Evolutionary conservation across 2,888 invertebrate species (phyloP), one percentile per base, ranked within the genome.

Genomic region (Vanessa cardui): DNA sequence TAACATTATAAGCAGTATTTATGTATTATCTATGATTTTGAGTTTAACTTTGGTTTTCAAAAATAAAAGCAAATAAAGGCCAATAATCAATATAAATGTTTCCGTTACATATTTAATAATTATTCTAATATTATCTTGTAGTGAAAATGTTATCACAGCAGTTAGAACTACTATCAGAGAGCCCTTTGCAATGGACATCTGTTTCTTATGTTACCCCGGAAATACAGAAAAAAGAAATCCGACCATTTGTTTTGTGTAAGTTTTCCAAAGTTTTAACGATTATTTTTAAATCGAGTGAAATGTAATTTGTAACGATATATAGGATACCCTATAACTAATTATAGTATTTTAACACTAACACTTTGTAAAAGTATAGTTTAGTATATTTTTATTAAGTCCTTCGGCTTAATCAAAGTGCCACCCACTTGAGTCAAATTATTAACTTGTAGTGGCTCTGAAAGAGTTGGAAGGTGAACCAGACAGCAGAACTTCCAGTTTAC

Each of bases 141-240:
- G n/a, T 18, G 1, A 56, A 31, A 39, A 50, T 58, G 33, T 90
- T 91, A 91, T 90, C 90, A 31, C 83, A 86, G 74, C 92, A 92
- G 75, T 74, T 88, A 75, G 92, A 92, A 82, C 78, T 92, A 74
- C 72, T 92, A 68, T 84, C 87, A 16, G 92, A 92, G 64, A 87
- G 80, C 73, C 81, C 85, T 6, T 79, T 83, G 0, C 90, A 89
- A 79, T 92, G 92, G 92, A 77, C 71, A 16, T 69, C 86, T 18
- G 82, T 90, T 20, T 78, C 78, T 0, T 83, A 80, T 59, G 78
- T 92, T 8, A 85, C 90, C 5, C 89, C 90, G 21, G 89, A 91
- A 76, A 88, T 92, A 75, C 89, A 89, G 70, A 89, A 81, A 70
- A 92, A 92, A 66, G 92, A 92, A 73, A 90, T 92, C 45, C 92